phyloP scores from a whole-genome alignment of 1,140 invertebrate genomes.

The Mizuhopecten yessoensis region DNA sequence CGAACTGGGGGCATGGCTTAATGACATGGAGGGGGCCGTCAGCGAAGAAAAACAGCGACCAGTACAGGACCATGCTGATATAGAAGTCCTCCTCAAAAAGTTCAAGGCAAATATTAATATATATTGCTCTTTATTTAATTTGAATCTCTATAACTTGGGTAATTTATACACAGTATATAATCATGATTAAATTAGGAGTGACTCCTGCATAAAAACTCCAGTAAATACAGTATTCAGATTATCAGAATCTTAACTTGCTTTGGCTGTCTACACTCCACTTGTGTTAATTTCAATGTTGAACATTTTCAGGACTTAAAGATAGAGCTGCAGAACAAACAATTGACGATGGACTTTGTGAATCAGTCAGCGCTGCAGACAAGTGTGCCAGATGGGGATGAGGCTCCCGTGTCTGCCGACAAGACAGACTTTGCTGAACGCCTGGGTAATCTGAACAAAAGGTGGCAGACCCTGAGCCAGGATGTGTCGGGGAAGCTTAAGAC shows the following conservation, averaged over 20 bases:
- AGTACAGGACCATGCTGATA: slow-evolving; percentile 74
- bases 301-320: slow-evolving; percentile 78
- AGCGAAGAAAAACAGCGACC: slow-evolving; percentile 72
- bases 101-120: slow-evolving; percentile 73
- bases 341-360: slow-evolving; percentile 82
- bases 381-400: slow-evolving; percentile 60
- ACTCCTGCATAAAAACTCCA: no score
- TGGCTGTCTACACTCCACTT: no score
- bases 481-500: slow-evolving; percentile 75
- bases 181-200: neutral
- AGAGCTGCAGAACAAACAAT: slow-evolving; percentile 78
- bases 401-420: slow-evolving; percentile 64
- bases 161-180: no score
- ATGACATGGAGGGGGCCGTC: slow-evolving; percentile 73
- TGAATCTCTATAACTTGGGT: no score
- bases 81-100: slow-evolving; percentile 79
- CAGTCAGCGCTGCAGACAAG: slow-evolving; percentile 65
- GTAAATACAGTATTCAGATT: no score
- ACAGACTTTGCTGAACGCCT: slow-evolving; percentile 81
- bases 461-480: slow-evolving; percentile 71
- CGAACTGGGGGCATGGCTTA: slow-evolving; percentile 79
- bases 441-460: slow-evolving; percentile 75
- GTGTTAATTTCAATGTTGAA: neutral
- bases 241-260: no score
- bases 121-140: no score